Base-by-base conservation (phyloP, 2,797 vertebrate species). In the Enteromius fasciolatus region DNA sequence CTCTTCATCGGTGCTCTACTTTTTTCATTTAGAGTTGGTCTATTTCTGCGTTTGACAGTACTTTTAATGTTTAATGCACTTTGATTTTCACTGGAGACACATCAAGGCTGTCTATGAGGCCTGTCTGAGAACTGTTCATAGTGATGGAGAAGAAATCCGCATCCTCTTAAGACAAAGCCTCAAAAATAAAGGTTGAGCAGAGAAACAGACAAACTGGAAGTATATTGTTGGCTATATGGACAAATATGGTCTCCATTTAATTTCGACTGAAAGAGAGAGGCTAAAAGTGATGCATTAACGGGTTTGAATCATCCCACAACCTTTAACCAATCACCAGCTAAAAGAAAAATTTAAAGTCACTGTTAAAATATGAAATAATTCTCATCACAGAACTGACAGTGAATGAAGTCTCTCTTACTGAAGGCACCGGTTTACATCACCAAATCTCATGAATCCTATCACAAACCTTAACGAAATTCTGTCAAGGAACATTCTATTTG, bases 51-150 rank as follows among this genome's bases (percentile, higher is more conserved):
- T 85, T 83, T 86, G 80, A 90, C 88, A 83, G 83, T 61, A 85
- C 86, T 85, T 87, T 88, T 84, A 95, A 94, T 95, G 92, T 95
- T 95, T 95, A 94, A 95, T 95, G 93, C 93, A 89, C 92, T 95
- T 93, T 93, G 93, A 94, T 94, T 94, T 94, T 87, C 89, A 92
- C 90, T 87, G 88, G 83, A 87, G 87, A 88, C 86, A 86, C 89
- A 88, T 89, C 87, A 87, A 87, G 83, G 80, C 82, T 82, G 72
- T 83, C 73, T 39, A 70, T 69, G 50, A 86, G 85, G 82, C 83
- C 39, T 74, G 74, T 81, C 41, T 50, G 72, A 80, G 81, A 84
- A 85, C 64, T 80, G 78, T 72, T 81, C 74, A 75, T 68, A 8
- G 10, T 83, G 85, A 86, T 77, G 57, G 69, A 82, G 82, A 54